A percentile compares a stretch with the other conserved stretches of the same genome.
Conservation (phyloP, 1,140 invertebrate genomes). For the Drosophila asahinai region DNA sequence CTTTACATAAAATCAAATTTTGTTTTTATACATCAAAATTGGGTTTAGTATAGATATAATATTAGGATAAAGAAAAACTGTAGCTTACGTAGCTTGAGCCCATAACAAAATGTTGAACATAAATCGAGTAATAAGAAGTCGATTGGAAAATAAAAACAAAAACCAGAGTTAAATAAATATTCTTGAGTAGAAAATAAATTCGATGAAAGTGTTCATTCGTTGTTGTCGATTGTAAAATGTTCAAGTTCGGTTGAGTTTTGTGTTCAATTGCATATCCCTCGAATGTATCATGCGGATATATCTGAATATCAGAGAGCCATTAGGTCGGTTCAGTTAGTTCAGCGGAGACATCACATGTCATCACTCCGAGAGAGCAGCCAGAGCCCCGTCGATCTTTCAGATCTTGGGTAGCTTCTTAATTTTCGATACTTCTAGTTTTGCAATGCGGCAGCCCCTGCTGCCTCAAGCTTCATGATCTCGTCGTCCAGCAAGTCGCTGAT, state of each 20-base stretch:
- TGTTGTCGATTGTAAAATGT: slow-evolving; percentile 45
- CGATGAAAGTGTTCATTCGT: slow-evolving; percentile 40
- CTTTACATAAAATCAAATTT: slow-evolving; percentile 75
- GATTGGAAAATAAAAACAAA: slow-evolving; percentile 23
- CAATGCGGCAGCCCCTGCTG: slow-evolving; percentile 14
- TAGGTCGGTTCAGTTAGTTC: slow-evolving; percentile 16
- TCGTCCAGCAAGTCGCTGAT: slow-evolving; percentile 82
- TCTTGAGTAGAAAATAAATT: slow-evolving; percentile 54
- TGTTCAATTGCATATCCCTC: slow-evolving; percentile 10
- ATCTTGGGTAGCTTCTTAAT: background rate
- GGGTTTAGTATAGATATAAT: slow-evolving; percentile 54
- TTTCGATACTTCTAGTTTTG: slow-evolving; percentile 6
- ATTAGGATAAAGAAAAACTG: slow-evolving; percentile 57
- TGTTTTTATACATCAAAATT: slow-evolving; percentile 68
- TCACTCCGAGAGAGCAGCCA: slow-evolving; percentile 8
- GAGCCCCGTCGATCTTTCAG: slow-evolving; percentile 6
- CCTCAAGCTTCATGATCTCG: slow-evolving; percentile 75
- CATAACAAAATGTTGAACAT: slow-evolving; percentile 62
- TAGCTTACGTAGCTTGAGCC: slow-evolving; percentile 81
- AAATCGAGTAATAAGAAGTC: slow-evolving; percentile 27
- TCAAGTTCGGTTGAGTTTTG: slow-evolving; percentile 36
- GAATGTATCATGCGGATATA: slow-evolving; percentile 14
- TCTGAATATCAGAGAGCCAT: slow-evolving; percentile 18
- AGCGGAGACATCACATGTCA: slow-evolving; percentile 23
- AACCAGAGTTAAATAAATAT: slow-evolving; percentile 38